phyloP scores from a whole-genome alignment of 2,888 invertebrate species.

The Caenorhabditis doughertyi region DNA sequence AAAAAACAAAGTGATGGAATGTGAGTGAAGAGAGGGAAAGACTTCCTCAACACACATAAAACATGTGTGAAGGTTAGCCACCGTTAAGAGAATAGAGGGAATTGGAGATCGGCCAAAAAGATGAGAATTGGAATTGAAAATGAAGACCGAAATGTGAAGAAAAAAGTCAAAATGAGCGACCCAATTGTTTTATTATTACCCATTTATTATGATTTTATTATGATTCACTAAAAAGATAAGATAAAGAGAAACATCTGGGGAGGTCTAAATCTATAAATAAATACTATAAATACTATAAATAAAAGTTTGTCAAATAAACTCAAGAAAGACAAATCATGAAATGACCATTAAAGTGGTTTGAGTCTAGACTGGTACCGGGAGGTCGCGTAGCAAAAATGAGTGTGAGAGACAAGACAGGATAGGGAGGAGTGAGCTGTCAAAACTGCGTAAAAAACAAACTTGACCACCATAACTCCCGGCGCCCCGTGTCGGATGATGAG shows the following conservation, averaged over 20 bases:
- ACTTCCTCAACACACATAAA: slow-evolving; percentile 34
- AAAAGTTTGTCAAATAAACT: neutral
- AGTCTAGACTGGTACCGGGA: slow-evolving; percentile 46
- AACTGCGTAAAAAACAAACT: slow-evolving; percentile 61
- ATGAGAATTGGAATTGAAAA: slow-evolving; percentile 6
- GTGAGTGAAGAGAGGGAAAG: neutral
- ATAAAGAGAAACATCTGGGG: neutral
- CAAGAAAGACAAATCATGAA: neutral
- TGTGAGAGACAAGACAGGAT: slow-evolving; percentile 27
- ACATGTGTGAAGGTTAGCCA: slow-evolving; percentile 54
- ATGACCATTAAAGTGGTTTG: slow-evolving; percentile 16
- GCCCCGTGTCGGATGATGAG: neutral
- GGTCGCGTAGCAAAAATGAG: slow-evolving; percentile 38
- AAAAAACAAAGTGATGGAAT: neutral
- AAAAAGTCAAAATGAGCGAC: neutral
- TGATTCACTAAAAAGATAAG: neutral
- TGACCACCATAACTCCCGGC: slow-evolving; percentile 26
- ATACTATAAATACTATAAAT: too few species aligned
- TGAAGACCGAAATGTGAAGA: neutral
- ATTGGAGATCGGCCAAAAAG: slow-evolving; percentile 31
- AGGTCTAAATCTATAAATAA: neutral
- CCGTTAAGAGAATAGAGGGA: slow-evolving; percentile 34
- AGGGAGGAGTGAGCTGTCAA: slow-evolving; percentile 54
- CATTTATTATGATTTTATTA: neutral
- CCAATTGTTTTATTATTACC: slow-evolving; percentile 11